Evolutionary conservation across 2,113 vertebrate species (phyloP), one percentile per base, ranked within the genome.

Genomic region (Heterochromis multidens): DNA sequence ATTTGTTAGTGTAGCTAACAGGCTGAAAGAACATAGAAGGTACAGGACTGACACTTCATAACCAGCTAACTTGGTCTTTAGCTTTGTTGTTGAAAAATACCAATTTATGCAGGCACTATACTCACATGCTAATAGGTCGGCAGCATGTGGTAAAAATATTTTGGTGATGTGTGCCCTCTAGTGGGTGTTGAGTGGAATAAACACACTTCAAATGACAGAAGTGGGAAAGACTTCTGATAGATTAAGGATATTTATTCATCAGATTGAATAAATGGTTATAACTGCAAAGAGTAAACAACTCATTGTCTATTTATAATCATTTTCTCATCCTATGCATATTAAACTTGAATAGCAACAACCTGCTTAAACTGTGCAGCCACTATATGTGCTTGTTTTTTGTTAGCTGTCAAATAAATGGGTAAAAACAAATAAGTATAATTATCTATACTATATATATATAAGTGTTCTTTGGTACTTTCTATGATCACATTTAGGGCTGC

Each of bases 111-210:
- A 58, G 25, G 60, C 5, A 13, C 1, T 35, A 10, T 21, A 16
- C 14, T 6, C 8, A 40, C 21, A 29, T 77, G 25, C 7, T 40
- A 35, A 11, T 17, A 25, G 8, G 13, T 40, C 11, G 67, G 72
- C 12, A n/a, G 13, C 16, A 23, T 10, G 19, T 11, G 5, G 56
- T 33, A 59, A 59, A 76, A 19, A 85, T 72, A 29, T 10, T 60
- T 82, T 62, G 35, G 59, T 80, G 7, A 80, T 79, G 27, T 21
- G 67, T 23, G 86, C 84, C 92, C 91, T 90, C 93, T 90, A 37
- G 82, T 92, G 94, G 85, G 2, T 0, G 19, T 40, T 13, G 7
- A 63, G 13, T 21, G 19, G 6, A 85, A 76, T 35, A n/a, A 79
- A 7, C 40, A 63, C 7, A 14, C 3, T 60, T 5, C 5, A n/a